phyloP scores from a whole-genome alignment of 1,140 invertebrate genomes.

The Ephestia elutella region DNA sequence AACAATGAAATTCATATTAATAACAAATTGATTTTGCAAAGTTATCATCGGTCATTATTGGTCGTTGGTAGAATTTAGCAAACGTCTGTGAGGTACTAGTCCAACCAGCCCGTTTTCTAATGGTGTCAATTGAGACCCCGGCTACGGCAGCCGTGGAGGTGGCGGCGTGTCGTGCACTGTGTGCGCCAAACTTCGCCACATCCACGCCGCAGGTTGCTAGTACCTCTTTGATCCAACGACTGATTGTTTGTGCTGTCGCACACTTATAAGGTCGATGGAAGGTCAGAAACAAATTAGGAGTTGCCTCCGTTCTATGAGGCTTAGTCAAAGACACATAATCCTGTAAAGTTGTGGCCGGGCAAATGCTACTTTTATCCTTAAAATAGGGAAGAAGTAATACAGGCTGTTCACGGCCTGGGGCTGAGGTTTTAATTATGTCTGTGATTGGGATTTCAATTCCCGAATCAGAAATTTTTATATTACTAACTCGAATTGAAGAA shows the following conservation, averaged over 20 bases:
- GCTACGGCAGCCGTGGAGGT: not conserved
- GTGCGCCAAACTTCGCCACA: not conserved
- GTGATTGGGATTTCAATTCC: constrained; percentile 18
- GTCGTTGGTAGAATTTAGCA: too few relatives aligned
- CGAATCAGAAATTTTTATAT: constrained; percentile 4
- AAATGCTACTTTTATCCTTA: constrained; percentile 20
- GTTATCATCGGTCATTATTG: too few relatives aligned
- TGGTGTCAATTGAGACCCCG: not conserved
- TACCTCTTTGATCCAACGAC: not conserved
- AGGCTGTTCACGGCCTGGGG: constrained; percentile 17
- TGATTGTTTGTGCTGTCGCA: not conserved
- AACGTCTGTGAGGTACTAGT: too few relatives aligned
- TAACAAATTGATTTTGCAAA: too few relatives aligned
- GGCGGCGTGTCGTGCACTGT: not conserved
- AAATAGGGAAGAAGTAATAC: constrained; percentile 22
- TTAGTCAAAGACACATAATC: constrained; percentile 23
- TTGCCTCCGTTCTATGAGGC: not conserved
- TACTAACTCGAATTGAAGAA: constrained; percentile 20
- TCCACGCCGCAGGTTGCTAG: not conserved
- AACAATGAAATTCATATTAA: too few relatives aligned
- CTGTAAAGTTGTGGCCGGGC: constrained; percentile 21
- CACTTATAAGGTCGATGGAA: too few relatives aligned
- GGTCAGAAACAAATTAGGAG: too few relatives aligned
- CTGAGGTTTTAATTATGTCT: constrained; percentile 33
- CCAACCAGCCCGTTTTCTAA: too few relatives aligned